Conservation (phyloP, 2,888 invertebrate genomes). For the Acanthosepion pharaonis region DNA sequence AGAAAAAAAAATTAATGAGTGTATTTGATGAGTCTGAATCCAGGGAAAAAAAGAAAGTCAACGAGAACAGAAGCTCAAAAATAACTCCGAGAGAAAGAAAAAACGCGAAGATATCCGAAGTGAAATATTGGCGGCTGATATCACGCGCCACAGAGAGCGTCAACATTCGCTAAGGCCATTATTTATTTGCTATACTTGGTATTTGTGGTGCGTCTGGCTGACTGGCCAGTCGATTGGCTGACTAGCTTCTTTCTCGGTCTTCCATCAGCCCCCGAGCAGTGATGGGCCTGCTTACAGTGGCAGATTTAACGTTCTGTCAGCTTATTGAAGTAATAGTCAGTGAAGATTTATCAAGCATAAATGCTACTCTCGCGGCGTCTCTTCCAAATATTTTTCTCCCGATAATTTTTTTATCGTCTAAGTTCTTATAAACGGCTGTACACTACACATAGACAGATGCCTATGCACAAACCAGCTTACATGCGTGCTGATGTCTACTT, state of each 20-base stretch:
- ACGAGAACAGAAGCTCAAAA: too few species aligned
- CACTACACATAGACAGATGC: neutral
- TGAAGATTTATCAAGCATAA: neutral
- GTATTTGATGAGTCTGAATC: too few species aligned
- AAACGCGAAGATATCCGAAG: neutral
- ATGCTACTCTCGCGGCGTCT: neutral
- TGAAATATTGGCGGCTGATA: neutral
- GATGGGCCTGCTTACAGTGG: neutral
- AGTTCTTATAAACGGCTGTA: neutral
- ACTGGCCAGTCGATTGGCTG: neutral
- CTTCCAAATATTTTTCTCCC: neutral
- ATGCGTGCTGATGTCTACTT: neutral
- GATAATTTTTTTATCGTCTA: neutral
- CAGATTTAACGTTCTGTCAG: neutral
- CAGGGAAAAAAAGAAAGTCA: too few species aligned
- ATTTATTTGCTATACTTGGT: neutral
- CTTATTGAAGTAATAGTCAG: neutral
- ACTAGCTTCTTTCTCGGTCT: neutral
- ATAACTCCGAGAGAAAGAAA: too few species aligned
- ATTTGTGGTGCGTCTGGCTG: neutral
- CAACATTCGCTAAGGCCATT: neutral
- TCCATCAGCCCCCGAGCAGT: neutral
- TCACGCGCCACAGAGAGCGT: neutral
- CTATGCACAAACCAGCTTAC: neutral
- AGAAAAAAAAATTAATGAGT: too few species aligned